Base-by-base conservation (phyloP, 1,140 invertebrate genomes). In the Centruroides sculpturatus region DNA sequence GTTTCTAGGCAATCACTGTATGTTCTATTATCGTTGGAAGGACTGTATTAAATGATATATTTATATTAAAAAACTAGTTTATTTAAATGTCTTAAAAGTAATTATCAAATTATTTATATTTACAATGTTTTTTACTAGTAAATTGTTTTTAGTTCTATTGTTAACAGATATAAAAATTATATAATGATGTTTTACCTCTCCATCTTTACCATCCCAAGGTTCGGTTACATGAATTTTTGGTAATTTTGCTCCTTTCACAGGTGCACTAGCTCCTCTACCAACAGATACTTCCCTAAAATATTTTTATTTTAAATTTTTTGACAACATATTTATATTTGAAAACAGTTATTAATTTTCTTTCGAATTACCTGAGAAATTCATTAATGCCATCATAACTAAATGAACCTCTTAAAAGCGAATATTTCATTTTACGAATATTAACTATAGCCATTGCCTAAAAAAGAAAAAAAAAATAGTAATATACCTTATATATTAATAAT, bases 141-240 rank as follows among this genome's bases (percentile, higher is more conserved):
- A 1, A 23, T 23, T 23, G 23, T 23, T 23, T 23, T 2, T 23
- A 23, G 23, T 23, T 23, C 23, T 23, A 23, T 23, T 23, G 2
- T 23, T 23, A 23, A 23, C 2, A 23, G 23, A 23, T 23, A 23
- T 23, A 23, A 23, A 23, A 23, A 23, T 23, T 23, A 23, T 23
- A 23, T 23, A 23, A 23, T 23, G 23, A 23, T 23, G 23, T 23
- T n/a, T 59, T 70, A 80, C 72, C 74, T 89, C 84, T 10, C 86
- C 93, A 73, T 99, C 94, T 75, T 98, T 93, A 47, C 96, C 96
- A 71, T 99, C 95, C 96, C 96, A 99, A 0, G 88, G 74, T 55
- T 89, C 84, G 4, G 81, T 81, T 35, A 75, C 77, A 4, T 76
- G 68, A 47, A 98, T 82, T 64, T 83, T 79, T 11, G 93, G 94